Evolutionary conservation across 2,888 invertebrate species (phyloP).

Genomic region (Marronus borbonicus): DNA sequence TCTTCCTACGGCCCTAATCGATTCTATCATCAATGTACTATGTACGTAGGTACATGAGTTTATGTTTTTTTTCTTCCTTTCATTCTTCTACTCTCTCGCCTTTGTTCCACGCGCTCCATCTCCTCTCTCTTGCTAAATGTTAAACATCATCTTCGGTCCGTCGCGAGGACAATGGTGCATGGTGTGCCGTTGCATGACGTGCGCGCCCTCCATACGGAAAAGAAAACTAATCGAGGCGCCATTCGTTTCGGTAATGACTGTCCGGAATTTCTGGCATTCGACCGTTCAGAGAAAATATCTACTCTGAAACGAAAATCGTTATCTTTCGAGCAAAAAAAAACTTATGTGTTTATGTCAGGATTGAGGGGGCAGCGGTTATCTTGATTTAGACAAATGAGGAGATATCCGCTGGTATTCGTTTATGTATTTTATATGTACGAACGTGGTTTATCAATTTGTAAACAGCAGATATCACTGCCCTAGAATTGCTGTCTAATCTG

Average conservation of each 20-base stretch:
- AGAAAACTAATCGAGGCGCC: slow-evolving; percentile 45
- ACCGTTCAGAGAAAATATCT: slow-evolving; percentile 10
- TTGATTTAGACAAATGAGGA: slow-evolving; percentile 17
- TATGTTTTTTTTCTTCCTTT: neutral
- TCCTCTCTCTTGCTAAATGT: slow-evolving; percentile 24
- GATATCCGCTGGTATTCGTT: neutral
- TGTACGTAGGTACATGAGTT: slow-evolving; percentile 7
- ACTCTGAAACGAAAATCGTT: slow-evolving; percentile 34
- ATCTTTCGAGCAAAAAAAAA: slow-evolving; percentile 15
- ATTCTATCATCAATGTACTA: slow-evolving; percentile 19
- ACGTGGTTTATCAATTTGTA: slow-evolving; percentile 40
- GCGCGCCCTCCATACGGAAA: slow-evolving; percentile 38
- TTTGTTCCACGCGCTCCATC: slow-evolving; percentile 16
- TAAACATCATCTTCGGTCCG: slow-evolving; percentile 26
- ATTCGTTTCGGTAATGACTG: slow-evolving; percentile 45
- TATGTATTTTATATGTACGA: neutral
- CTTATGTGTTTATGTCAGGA: slow-evolving; percentile 22
- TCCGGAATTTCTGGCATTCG: slow-evolving; percentile 39
- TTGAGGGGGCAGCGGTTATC: slow-evolving; percentile 8
- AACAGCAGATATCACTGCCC: slow-evolving; percentile 9
- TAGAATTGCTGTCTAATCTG: slow-evolving; percentile 31
- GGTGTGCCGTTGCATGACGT: slow-evolving; percentile 8
- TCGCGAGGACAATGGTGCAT: slow-evolving; percentile 29
- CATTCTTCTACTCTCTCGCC: slow-evolving; percentile 11
- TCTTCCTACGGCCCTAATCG: slow-evolving; percentile 37